phyloP scores from a whole-genome alignment of 2,113 vertebrate genomes.

The Heterotis niloticus region DNA sequence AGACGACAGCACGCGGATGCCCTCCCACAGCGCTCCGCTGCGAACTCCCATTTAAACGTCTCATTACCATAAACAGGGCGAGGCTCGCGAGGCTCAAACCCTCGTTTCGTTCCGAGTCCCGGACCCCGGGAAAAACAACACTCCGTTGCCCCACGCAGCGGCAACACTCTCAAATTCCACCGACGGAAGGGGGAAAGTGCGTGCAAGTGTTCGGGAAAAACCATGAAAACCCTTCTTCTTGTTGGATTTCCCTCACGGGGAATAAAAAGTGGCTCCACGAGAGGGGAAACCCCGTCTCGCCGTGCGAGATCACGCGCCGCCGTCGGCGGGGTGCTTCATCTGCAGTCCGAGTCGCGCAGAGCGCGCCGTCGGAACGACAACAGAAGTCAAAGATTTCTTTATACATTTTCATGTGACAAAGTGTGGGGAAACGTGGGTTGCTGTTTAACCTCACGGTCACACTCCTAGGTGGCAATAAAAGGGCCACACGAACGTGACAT shows the following conservation, averaged over 20 bases:
- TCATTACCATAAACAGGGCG: conserved; percentile 42
- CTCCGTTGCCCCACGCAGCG: background rate
- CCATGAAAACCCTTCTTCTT: background rate
- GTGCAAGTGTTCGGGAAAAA: background rate
- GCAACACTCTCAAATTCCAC: background rate
- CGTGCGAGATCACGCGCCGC: conserved; percentile 2
- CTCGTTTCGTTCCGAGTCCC: conserved; percentile 18
- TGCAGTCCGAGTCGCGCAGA: background rate
- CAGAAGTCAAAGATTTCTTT: too few relatives aligned
- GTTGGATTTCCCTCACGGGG: background rate
- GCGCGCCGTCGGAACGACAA: conserved; percentile 8
- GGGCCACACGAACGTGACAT: background rate
- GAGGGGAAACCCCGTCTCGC: conserved; percentile 20
- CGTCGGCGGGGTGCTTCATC: conserved; percentile 1
- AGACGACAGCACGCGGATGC: conserved; percentile 34
- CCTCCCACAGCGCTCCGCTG: conserved; percentile 39
- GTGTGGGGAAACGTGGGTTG: background rate
- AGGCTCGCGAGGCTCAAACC: conserved; percentile 49
- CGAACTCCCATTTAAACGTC: conserved; percentile 34
- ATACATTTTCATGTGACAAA: too few relatives aligned
- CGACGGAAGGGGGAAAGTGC: background rate
- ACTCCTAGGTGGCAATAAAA: background rate
- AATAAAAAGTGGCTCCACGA: conserved; percentile 8
- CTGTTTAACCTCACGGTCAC: background rate
- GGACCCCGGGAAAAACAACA: conserved; percentile 11